Evolutionary conservation across 1,140 invertebrate species (phyloP).

Genomic region (Liolophura sinensis): DNA sequence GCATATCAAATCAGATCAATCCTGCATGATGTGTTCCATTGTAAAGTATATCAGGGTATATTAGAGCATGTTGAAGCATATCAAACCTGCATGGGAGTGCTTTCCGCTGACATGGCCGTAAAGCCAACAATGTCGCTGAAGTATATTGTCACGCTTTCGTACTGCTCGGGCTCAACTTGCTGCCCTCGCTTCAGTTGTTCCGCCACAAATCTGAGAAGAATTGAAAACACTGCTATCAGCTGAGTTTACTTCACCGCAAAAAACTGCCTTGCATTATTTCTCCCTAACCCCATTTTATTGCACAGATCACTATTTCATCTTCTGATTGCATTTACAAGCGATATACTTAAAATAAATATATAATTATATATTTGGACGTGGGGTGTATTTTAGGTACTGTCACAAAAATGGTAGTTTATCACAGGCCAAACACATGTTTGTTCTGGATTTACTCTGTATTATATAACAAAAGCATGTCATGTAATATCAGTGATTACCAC

Average conservation of each 20-base stretch:
- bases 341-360: no score
- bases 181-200: slow-evolving; percentile 88
- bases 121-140: slow-evolving; percentile 57
- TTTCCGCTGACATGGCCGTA: slow-evolving; percentile 73
- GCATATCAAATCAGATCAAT: no score
- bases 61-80: slow-evolving; percentile 15
- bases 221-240: background rate
- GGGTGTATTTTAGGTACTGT: no score
- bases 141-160: slow-evolving; percentile 40
- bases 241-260: background rate
- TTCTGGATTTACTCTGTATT: no score
- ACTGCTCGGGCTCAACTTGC: slow-evolving; percentile 57
- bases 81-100: slow-evolving; percentile 67
- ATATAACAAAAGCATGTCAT: no score
- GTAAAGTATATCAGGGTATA: no score
- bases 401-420: no score
- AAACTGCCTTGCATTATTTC: background rate
- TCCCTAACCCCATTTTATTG: background rate
- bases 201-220: slow-evolving; percentile 74
- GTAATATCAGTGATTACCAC: no score
- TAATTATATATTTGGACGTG: no score
- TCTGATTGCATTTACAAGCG: slow-evolving; percentile 5
- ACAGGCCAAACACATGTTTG: no score
- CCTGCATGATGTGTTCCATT: no score
- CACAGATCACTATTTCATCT: background rate